Conservation (phyloP, 2,113 vertebrate genomes). For the Chionis minor region DNA sequence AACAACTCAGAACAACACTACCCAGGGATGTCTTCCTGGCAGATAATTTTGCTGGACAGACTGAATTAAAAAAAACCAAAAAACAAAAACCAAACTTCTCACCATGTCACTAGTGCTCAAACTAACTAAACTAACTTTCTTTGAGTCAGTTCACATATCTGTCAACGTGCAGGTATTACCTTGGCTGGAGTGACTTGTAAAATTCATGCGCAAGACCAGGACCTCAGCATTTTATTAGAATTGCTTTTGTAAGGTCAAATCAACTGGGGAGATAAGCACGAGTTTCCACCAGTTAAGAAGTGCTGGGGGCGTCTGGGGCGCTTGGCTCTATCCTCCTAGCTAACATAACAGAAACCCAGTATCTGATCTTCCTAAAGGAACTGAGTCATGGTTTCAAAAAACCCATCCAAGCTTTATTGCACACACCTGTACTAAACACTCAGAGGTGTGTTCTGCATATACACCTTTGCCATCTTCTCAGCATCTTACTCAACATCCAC, state of each 20-base stretch:
- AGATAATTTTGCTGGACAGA: background rate
- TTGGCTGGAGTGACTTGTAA: background rate
- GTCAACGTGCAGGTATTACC: background rate
- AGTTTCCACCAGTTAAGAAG: background rate
- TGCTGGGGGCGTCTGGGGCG: background rate
- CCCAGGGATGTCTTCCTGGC: background rate
- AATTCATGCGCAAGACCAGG: background rate
- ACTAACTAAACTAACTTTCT: background rate
- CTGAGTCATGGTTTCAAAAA: conserved; percentile 66
- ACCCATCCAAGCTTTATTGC: conserved; percentile 42
- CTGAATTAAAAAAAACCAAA: background rate
- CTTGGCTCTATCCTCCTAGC: background rate
- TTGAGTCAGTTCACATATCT: background rate
- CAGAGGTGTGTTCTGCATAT: conserved; percentile 26
- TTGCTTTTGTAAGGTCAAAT: background rate
- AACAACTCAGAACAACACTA: background rate
- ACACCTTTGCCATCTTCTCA: conserved; percentile 43
- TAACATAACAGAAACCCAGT: conserved; percentile 54
- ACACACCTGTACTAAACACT: conserved; percentile 22
- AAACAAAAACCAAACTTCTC: background rate
- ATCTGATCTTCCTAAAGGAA: conserved; percentile 63
- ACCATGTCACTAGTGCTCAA: background rate
- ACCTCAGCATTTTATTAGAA: background rate
- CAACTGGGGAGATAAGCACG: accelerated
- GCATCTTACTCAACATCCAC: background rate